Base-by-base conservation (phyloP, 1,140 invertebrate genomes). In the Calliphora vicina region DNA sequence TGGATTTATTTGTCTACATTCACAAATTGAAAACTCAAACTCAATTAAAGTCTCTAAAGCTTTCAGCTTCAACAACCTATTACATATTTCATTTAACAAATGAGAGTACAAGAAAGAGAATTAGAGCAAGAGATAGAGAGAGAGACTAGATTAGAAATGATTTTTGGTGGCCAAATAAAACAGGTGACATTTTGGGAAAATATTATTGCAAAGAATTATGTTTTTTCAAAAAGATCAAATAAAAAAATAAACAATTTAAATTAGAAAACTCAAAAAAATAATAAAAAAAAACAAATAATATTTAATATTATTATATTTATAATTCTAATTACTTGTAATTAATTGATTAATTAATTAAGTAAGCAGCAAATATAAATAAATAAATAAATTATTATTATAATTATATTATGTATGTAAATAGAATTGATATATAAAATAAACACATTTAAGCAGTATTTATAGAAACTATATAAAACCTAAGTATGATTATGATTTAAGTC, bases 1-100 rank as follows among this genome's bases (percentile, higher is more conserved):
- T 89, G 89, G 88, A 89, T 89, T 88, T 87, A 85, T 90, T 90
- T 90, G 89, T 90, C 87, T 87, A 87, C 76, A 80, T 83, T 81
- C 45, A 29, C n/a, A 50, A 76, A 29, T 73, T 72, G 13, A 15
- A 72, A 72, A 73, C 15, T 71, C 27, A 71, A 72, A 35, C 15
- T 35, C 1, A 81, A 27, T 27, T 26, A 27, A 74, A 74, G n/a
- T 26, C 72, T 26, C n/a, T 74, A 5, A 3, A 25, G 26, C 3
- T 23, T 23, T 26, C n/a, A 74, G 26, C 13, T 5, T 26, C 20
- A 74, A 74, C 72, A 74, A 27, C 8, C n/a, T 67, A 67, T 15
- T 67, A 8, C 4, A 67, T 67, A 17, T 67, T 43, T n/a, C 45
- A 23, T 72, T 23, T 27, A 72, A 20, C 3, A 12, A 27, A 23